A percentile compares a stretch with the other conserved stretches of the same genome.
These are phyloP conservation scores for Dendropsophus ebraccatus DNA, from an alignment of 2,113 vertebrate species.

Conservation along the genomic window DNA sequence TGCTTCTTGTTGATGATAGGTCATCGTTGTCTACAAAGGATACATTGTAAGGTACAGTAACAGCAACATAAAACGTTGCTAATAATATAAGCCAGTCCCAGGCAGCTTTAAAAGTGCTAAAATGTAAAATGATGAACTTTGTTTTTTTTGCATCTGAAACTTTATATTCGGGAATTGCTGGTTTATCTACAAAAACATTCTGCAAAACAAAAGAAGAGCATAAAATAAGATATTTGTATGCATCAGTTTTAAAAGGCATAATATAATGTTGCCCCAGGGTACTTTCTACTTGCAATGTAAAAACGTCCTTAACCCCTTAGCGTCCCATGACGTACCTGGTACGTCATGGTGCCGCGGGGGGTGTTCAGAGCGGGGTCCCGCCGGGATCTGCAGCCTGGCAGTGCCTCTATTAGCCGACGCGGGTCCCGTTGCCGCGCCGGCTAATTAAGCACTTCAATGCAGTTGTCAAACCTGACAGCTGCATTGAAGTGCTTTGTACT, in stretches of 20 bases:
- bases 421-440: too few species aligned
- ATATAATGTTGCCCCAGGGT: not conserved
- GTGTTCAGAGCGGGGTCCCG: too few species aligned
- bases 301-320: not conserved
- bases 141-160: slow-evolving; percentile 98
- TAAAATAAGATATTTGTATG: not conserved
- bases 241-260: not conserved
- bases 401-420: too few species aligned
- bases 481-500: too few species aligned
- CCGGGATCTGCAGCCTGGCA: too few species aligned
- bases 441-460: too few species aligned
- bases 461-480: too few species aligned
- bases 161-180: slow-evolving; percentile 96
- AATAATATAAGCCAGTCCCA: slow-evolving; percentile 98
- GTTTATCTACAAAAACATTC: slow-evolving; percentile 95
- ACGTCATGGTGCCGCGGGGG: too few species aligned
- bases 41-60: slow-evolving; percentile 97
- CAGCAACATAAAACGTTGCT: slow-evolving; percentile 96
- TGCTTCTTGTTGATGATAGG: slow-evolving; percentile 90
- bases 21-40: slow-evolving; percentile 96
- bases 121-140: slow-evolving; percentile 95
- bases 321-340: too few species aligned
- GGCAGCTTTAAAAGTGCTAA: slow-evolving; percentile 96
- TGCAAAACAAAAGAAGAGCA: slow-evolving; percentile 66
- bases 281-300: not conserved